Percentiles rank a stretch among this genome's conserved stretches.
phyloP scores from a whole-genome alignment of 2,113 vertebrate genomes.

The Lethenteron reissneri region DNA sequence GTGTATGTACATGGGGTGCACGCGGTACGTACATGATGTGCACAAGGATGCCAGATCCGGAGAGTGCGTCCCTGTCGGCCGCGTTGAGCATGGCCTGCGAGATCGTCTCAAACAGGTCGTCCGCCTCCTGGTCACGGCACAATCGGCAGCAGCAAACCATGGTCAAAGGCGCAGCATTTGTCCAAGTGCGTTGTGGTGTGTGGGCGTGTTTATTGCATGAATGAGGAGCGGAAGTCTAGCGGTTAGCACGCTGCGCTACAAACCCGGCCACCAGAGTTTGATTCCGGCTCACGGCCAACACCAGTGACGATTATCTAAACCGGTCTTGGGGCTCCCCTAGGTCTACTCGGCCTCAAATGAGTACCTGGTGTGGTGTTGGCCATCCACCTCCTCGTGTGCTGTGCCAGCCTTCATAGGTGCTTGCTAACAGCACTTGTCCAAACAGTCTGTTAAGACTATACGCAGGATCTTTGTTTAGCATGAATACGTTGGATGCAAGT shows the following conservation, averaged over 20 bases:
- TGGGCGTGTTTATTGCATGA: background rate
- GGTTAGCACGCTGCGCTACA: background rate
- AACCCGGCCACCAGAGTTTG: background rate
- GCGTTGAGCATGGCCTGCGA: slow-evolving; percentile 91
- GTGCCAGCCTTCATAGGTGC: no score
- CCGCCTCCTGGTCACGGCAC: slow-evolving; percentile 39
- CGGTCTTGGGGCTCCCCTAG: no score
- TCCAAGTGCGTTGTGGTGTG: background rate
- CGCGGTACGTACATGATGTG: slow-evolving; percentile 67
- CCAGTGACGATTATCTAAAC: no score
- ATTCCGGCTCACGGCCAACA: no score
- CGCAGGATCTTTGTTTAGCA: no score
- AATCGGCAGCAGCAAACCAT: background rate
- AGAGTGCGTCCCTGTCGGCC: slow-evolving; percentile 70
- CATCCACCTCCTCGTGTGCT: no score
- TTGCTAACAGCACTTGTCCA: no score
- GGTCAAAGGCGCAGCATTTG: background rate
- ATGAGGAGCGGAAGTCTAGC: background rate
- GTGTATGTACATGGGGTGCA: background rate
- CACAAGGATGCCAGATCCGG: slow-evolving; percentile 77
- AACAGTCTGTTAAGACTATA: no score
- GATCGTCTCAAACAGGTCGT: slow-evolving; percentile 86
- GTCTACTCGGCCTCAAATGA: no score
- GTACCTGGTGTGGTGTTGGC: no score
- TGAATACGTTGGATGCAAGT: no score